Evolutionary conservation across 2,113 vertebrate species (phyloP).

Genomic region (Rhagologus leucostigma): DNA sequence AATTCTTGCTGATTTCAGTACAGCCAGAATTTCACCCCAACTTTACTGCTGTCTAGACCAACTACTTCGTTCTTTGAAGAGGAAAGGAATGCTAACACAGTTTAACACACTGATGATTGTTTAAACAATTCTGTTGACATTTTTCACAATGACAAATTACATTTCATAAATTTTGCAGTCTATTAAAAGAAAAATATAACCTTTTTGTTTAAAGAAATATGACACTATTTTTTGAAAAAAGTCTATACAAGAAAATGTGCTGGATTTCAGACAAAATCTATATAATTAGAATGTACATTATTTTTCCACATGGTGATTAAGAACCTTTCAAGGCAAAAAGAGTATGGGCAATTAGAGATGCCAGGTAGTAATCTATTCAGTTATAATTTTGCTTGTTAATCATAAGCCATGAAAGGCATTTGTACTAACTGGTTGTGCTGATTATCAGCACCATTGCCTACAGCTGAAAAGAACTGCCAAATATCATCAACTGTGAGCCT

Average conservation of each 20-base stretch:
- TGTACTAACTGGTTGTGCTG: conserved; percentile 13
- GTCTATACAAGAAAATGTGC: not conserved
- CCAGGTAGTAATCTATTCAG: conserved; percentile 4
- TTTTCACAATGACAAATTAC: not conserved
- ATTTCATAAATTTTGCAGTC: not conserved
- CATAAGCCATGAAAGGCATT: conserved; percentile 30
- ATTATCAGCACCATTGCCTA: conserved; percentile 43
- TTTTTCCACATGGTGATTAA: not conserved
- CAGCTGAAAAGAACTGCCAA: conserved; percentile 49
- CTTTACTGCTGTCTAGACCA: not conserved
- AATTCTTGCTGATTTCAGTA: not conserved
- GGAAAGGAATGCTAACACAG: not conserved
- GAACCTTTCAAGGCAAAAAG: not conserved
- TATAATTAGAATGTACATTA: not conserved
- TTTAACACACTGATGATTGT: not conserved
- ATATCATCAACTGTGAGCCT: conserved; percentile 12
- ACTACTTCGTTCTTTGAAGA: not conserved
- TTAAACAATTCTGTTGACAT: not conserved
- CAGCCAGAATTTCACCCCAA: not conserved
- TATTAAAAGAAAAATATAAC: not conserved
- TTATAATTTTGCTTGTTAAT: conserved; percentile 38
- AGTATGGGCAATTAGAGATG: not conserved
- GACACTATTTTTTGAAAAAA: not conserved
- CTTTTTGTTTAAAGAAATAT: not conserved
- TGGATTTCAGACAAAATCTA: not conserved